phyloP scores from a whole-genome alignment of 2,113 vertebrate genomes.

The Peromyscus californicus region DNA sequence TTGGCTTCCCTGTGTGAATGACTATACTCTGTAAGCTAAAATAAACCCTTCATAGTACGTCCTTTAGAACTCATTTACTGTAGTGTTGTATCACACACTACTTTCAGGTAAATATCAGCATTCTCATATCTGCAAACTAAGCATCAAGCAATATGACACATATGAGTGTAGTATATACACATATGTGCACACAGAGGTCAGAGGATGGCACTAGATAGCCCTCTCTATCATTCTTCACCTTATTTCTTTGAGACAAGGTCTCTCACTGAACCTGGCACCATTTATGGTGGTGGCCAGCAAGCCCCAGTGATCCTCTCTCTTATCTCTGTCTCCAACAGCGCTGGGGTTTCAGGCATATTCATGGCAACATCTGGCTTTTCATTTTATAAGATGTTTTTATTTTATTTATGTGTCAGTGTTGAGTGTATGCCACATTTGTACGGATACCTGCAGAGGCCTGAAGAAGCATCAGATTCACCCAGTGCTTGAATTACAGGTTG shows the following conservation, averaged over 20 bases:
- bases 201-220: not conserved
- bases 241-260: not conserved
- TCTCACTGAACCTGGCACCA: not conserved
- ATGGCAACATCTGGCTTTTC: not conserved
- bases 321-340: not conserved
- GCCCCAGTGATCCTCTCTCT: not conserved
- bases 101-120: conserved; percentile 6
- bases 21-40: not conserved
- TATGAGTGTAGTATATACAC: not conserved
- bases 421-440: not conserved
- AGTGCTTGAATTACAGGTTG: not conserved
- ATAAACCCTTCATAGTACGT: not conserved
- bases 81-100: not conserved
- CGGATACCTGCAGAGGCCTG: not conserved
- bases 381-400: not conserved
- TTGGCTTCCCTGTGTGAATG: not conserved
- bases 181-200: not conserved
- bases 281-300: not conserved
- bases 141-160: not conserved
- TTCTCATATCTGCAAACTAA: not conserved
- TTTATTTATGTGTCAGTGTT: not conserved
- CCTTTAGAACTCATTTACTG: not conserved
- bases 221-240: too few relatives aligned
- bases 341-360: not conserved
- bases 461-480: not conserved